Evolutionary conservation across 2,113 vertebrate genomes (phyloP).

Genomic region (Dasypus novemcinctus): DNA sequence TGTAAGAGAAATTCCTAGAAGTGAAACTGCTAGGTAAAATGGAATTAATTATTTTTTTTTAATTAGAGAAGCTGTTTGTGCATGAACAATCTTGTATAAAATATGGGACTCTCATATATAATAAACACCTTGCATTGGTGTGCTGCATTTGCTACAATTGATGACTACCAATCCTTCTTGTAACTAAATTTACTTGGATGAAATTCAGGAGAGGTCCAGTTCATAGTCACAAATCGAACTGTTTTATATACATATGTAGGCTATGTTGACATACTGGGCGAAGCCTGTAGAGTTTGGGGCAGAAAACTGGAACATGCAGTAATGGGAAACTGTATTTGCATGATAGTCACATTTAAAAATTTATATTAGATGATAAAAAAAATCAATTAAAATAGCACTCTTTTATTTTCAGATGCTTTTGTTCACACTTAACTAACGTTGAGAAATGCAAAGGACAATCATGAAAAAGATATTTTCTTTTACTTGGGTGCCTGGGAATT

Average conservation of each 20-base stretch:
- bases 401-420: constrained; percentile 48
- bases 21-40: too few species aligned
- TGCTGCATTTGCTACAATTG: too few species aligned
- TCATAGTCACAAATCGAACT: constrained; percentile 37
- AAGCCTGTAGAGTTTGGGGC: neutral
- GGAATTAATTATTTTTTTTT: too few species aligned
- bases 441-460: neutral
- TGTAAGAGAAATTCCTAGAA: too few species aligned
- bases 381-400: constrained; percentile 27
- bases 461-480: constrained; percentile 39
- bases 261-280: neutral
- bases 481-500: neutral
- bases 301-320: neutral
- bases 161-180: neutral
- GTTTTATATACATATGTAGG: constrained; percentile 15
- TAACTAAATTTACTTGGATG: constrained; percentile 41
- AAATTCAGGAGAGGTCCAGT: constrained; percentile 41
- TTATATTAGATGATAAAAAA: constrained; percentile 24
- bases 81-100: too few species aligned
- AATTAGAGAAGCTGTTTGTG: too few species aligned
- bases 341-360: neutral
- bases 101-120: too few species aligned
- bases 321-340: neutral
- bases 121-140: too few species aligned
- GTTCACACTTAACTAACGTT: constrained; percentile 48